Conservation (phyloP, 2,797 vertebrate species). For the Orestias chungarensis region DNA sequence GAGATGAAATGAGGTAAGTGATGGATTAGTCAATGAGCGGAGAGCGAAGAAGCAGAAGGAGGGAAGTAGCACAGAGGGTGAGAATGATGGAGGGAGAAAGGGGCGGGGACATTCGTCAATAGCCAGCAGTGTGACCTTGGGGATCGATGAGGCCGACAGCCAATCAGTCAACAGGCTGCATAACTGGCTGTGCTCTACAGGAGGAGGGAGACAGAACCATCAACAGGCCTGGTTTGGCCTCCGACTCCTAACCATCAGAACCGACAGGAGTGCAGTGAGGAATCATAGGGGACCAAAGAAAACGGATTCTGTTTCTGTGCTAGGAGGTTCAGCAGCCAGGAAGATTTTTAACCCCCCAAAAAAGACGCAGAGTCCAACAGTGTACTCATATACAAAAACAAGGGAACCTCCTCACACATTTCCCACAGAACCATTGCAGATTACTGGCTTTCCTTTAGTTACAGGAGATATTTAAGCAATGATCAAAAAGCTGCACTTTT, state of each 20-base stretch:
- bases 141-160: conserved; percentile 70
- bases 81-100: conserved; percentile 36
- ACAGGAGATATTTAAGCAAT: no score
- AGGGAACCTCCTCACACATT: no score
- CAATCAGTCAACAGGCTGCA: conserved; percentile 72
- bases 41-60: conserved; percentile 16
- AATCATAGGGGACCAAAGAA: no score
- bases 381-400: no score
- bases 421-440: no score
- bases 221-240: conserved; percentile 47
- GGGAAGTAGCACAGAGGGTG: conserved; percentile 2
- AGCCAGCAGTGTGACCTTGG: conserved; percentile 56
- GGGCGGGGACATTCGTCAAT: conserved; percentile 65
- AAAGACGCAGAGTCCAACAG: no score
- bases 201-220: conserved; percentile 9
- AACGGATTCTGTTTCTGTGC: no score
- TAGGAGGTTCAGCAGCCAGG: no score
- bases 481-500: no score
- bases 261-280: conserved; percentile 12
- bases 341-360: no score
- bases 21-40: conserved; percentile 41
- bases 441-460: no score
- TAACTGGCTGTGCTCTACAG: conserved; percentile 50
- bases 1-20: conserved; percentile 45
- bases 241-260: conserved; percentile 26